Evolutionary conservation across 2,113 vertebrate genomes (phyloP).

Genomic region (Triplophysa siluroides): DNA sequence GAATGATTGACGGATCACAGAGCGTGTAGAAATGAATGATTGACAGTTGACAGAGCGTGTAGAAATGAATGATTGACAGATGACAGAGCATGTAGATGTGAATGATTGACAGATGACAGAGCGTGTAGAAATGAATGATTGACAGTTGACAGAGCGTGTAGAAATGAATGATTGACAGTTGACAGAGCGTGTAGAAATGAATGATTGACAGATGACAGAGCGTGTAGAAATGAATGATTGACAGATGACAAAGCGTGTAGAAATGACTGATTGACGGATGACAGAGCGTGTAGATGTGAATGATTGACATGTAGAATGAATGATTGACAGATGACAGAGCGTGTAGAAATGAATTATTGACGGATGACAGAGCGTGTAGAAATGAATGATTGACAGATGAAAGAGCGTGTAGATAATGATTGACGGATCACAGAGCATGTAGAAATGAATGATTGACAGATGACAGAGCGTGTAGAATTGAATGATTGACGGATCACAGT

Average conservation of each 20-base stretch:
- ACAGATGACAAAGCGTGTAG: slow-evolving; percentile 5
- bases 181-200: background rate
- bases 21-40: too few species aligned
- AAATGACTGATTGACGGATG: background rate
- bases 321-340: too few species aligned
- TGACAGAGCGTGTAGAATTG: too few species aligned
- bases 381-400: too few species aligned
- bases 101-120: slow-evolving; percentile 7
- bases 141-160: slow-evolving; percentile 12
- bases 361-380: too few species aligned
- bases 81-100: background rate
- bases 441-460: background rate
- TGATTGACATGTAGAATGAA: too few species aligned
- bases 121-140: background rate
- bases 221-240: background rate
- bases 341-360: too few species aligned
- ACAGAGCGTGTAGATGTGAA: background rate
- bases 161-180: background rate
- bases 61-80: background rate
- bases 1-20: too few species aligned
- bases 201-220: slow-evolving; percentile 6
- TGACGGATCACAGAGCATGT: background rate
- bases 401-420: too few species aligned
- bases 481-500: too few species aligned
- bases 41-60: too few species aligned